A percentile compares a stretch with the other conserved stretches of the same genome.
phyloP scores from a whole-genome alignment of 2,888 invertebrate species.

The Eulithis testata region DNA sequence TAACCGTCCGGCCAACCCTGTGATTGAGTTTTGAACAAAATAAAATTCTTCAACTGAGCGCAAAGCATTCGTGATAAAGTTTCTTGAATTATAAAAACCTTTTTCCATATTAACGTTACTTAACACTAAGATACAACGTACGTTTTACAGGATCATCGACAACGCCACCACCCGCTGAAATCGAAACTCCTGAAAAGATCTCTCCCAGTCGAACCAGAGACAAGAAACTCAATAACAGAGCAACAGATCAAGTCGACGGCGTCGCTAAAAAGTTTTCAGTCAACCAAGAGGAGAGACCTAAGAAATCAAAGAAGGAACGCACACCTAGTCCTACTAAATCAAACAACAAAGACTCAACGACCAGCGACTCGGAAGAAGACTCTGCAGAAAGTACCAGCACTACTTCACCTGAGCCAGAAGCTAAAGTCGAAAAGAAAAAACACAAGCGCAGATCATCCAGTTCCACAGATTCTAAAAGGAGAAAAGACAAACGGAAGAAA shows the following conservation, averaged over 20 bases:
- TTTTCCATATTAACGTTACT: not conserved
- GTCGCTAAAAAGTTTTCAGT: conserved; percentile 62
- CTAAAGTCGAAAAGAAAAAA: conserved; percentile 65
- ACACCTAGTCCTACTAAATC: conserved; percentile 67
- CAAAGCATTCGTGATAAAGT: too few relatives aligned
- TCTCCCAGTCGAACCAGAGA: conserved; percentile 68
- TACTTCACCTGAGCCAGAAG: conserved; percentile 60
- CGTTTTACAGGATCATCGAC: conserved; percentile 64
- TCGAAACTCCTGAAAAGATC: conserved; percentile 70
- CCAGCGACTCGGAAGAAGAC: conserved; percentile 71
- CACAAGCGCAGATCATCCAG: conserved; percentile 69
- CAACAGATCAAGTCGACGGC: conserved; percentile 64
- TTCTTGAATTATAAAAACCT: too few relatives aligned
- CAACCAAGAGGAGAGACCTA: conserved; percentile 67
- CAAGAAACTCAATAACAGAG: conserved; percentile 65
- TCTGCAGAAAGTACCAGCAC: conserved; percentile 61
- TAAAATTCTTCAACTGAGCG: too few relatives aligned
- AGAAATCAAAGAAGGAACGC: conserved; percentile 59
- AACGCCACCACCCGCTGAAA: conserved; percentile 69
- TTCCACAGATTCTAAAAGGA: conserved; percentile 66
- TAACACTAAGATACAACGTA: conserved; percentile 2
- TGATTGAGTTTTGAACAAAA: too few relatives aligned
- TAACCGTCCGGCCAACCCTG: too few relatives aligned
- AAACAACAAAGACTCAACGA: conserved; percentile 69
- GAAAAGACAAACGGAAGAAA: conserved; percentile 62